Percentiles rank a stretch among this genome's conserved stretches.
phyloP scores from a whole-genome alignment of 2,888 invertebrate genomes.

The Catocala nupta region DNA sequence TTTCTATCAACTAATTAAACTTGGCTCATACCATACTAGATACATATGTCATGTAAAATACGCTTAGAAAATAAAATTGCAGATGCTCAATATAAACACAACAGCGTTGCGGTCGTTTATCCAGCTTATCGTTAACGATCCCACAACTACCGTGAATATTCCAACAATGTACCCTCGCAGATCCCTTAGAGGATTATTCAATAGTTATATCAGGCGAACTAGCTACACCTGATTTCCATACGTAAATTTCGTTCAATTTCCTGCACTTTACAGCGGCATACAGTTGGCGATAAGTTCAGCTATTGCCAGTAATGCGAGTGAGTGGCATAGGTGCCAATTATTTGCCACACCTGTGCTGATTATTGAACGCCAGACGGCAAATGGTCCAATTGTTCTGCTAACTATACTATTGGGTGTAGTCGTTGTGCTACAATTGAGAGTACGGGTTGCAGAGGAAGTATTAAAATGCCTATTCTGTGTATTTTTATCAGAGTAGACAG shows the following conservation, averaged over 20 bases:
- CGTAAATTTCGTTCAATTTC: conserved; percentile 12
- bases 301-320: conserved; percentile 11
- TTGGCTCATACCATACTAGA: too few species aligned
- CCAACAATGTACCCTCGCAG: too few species aligned
- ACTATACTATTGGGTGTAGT: conserved; percentile 26
- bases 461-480: not conserved
- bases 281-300: conserved; percentile 4
- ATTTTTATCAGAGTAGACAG: not conserved
- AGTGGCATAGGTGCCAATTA: conserved; percentile 35
- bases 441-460: conserved; percentile 28
- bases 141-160: too few species aligned
- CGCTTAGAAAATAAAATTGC: too few species aligned
- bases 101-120: too few species aligned
- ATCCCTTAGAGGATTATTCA: not conserved
- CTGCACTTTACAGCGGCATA: not conserved
- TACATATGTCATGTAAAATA: too few species aligned
- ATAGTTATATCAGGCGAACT: not conserved
- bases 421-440: conserved; percentile 35
- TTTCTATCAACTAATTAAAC: too few species aligned
- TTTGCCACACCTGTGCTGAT: conserved; percentile 46
- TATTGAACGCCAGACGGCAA: conserved; percentile 38
- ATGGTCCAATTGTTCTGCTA: conserved; percentile 40
- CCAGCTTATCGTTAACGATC: too few species aligned
- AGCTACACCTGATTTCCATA: conserved; percentile 1
- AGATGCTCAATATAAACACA: too few species aligned